Evolutionary conservation across 1,140 invertebrate species (phyloP), one percentile per base, ranked within the genome.

Genomic region (Thalassaphorura encarpata): DNA sequence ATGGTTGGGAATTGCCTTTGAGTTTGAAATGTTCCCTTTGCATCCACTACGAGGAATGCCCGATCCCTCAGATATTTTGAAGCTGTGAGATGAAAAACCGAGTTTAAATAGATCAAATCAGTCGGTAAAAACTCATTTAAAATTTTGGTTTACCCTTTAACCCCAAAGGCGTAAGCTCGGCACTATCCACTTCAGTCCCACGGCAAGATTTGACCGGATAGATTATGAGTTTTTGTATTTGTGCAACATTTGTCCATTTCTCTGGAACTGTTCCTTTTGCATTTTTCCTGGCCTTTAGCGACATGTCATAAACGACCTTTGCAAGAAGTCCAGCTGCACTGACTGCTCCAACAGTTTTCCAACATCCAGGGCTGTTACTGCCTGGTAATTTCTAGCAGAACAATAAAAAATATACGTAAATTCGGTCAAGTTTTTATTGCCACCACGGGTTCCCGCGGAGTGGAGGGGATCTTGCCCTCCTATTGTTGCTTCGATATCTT

Each of bases 161-260:
- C 26, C 58, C 62, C 3, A 61, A 24, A 24, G 52, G 41, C 15
- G 58, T 61, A 3, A 53, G 23, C 39, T 54, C 33, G 13, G 56
- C 62, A 8, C 48, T 33, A 2, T 58, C 43, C 0, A 64, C 27
- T 1, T 54, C 29, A 45, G 54, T 43, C 27, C 62, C 62, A 21
- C 24, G 33, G 24, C 62, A 64, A 0, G 62, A 64, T 45, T 64
- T 64, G 19, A 64, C 56, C 1, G 62, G 62, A 33, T 56, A 64
- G 16, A 61, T 28, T n/a, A 64, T 50, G 11, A 64, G 33, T 43
- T 59, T 61, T 6, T 39, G 26, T n/a, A 64, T 47, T 21, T 21
- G 55, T 27, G 52, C 62, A 19, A 61, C 56, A 42, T 49, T 45
- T 3, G 56, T 53, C 62, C 62, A 63, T 56, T 61, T 61, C 36